Percentiles rank a stretch among this genome's conserved stretches.
These are phyloP conservation scores for Coptotermes formosanus DNA, from an alignment of 1,140 invertebrate species.

Conservation along the genomic window DNA sequence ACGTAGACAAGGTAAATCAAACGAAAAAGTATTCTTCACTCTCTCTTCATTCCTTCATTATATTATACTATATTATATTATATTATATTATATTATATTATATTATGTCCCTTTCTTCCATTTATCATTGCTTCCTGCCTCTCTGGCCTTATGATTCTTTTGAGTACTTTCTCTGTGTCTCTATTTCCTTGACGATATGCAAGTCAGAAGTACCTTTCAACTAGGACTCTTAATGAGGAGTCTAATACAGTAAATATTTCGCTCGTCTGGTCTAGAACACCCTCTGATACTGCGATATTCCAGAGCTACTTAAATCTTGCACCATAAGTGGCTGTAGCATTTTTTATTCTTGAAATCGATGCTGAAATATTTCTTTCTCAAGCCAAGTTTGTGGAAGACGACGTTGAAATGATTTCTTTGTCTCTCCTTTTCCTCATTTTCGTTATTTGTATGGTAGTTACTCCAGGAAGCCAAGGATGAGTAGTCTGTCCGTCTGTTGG, in stretches of 20 bases:
- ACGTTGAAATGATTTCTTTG: background rate
- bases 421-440: conserved; percentile 11
- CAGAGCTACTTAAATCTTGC: background rate
- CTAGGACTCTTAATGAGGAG: background rate
- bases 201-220: too few relatives aligned
- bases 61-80: too few relatives aligned
- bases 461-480: background rate
- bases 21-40: too few relatives aligned
- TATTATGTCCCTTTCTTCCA: too few relatives aligned
- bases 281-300: background rate
- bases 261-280: background rate
- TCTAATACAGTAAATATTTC: background rate
- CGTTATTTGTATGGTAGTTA: background rate
- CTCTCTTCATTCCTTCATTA: too few relatives aligned
- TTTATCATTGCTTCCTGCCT: too few relatives aligned
- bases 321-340: background rate
- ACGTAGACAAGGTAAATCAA: too few relatives aligned
- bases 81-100: too few relatives aligned
- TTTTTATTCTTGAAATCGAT: background rate
- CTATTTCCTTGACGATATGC: too few relatives aligned
- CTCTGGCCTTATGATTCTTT: too few relatives aligned
- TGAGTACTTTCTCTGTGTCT: too few relatives aligned
- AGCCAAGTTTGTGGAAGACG: conserved; percentile 4
- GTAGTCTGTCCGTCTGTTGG: background rate
- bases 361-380: background rate